A percentile compares a stretch with the other conserved stretches of the same genome.
These are phyloP conservation scores for Dyspetes luteomarginatus DNA, from an alignment of 2,888 invertebrate genomes.

Conservation along the genomic window DNA sequence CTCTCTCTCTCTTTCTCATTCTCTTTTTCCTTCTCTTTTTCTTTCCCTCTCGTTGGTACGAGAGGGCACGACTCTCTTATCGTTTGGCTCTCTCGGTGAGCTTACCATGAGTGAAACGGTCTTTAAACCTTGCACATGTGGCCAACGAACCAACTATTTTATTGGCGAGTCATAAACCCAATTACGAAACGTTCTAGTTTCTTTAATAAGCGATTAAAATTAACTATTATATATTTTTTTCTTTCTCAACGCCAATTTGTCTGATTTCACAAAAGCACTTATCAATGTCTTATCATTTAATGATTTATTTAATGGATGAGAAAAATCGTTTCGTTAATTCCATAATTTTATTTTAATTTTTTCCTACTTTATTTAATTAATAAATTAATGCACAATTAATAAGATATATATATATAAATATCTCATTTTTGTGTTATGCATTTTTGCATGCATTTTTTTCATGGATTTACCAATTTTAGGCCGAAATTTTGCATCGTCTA, in stretches of 20 bases:
- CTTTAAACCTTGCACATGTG: constrained; percentile 54
- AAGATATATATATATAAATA: too few species aligned
- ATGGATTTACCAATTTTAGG: too few species aligned
- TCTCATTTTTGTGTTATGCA: too few species aligned
- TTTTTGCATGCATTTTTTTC: too few species aligned
- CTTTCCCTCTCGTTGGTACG: not conserved
- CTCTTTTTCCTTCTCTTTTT: not conserved
- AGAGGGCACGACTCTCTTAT: constrained; percentile 54
- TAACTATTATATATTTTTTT: not conserved
- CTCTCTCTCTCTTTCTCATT: too few species aligned
- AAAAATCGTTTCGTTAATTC: too few species aligned
- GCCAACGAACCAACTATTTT: constrained; percentile 50
- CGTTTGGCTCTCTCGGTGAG: constrained; percentile 14
- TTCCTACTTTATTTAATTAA: too few species aligned
- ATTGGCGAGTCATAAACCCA: constrained; percentile 54
- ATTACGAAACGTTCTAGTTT: constrained; percentile 38
- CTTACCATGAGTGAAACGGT: constrained; percentile 12
- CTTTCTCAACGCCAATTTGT: not conserved
- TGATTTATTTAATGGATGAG: too few species aligned
- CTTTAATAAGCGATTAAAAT: not conserved
- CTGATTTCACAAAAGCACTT: not conserved
- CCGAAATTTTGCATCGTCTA: too few species aligned
- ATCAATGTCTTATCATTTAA: not conserved
- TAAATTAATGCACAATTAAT: too few species aligned
- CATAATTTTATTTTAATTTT: too few species aligned